Evolutionary conservation across 2,888 invertebrate genomes (phyloP).

Genomic region (Hanleya hanleyi): DNA sequence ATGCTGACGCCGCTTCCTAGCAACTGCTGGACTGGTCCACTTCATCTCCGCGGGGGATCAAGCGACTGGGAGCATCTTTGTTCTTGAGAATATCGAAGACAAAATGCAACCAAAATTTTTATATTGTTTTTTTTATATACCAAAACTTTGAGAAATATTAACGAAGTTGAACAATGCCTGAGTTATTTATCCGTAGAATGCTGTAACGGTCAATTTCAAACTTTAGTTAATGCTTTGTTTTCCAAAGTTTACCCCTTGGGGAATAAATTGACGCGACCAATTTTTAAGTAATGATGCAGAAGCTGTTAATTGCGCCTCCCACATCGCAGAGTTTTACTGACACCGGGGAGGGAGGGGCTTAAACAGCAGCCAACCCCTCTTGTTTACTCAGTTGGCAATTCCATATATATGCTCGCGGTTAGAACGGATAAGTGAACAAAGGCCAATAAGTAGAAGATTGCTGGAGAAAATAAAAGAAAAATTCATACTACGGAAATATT

Average conservation of each 20-base stretch:
- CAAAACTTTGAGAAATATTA: too few species aligned
- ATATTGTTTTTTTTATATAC: too few species aligned
- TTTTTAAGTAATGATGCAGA: background rate
- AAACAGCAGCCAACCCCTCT: background rate
- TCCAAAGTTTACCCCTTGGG: background rate
- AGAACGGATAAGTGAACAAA: background rate
- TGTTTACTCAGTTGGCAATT: conserved; percentile 6
- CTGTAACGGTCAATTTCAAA: too few species aligned
- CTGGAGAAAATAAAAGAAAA: conserved; percentile 6
- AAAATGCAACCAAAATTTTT: too few species aligned
- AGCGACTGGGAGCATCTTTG: too few species aligned
- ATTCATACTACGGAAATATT: conserved; percentile 2
- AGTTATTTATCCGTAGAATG: too few species aligned
- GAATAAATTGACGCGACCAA: background rate
- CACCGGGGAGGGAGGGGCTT: background rate
- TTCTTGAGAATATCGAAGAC: too few species aligned
- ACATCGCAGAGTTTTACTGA: background rate
- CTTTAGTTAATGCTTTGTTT: too few species aligned
- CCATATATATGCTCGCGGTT: background rate
- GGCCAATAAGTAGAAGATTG: conserved; percentile 6
- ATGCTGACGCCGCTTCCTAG: conserved; percentile 4
- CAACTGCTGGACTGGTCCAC: conserved; percentile 5
- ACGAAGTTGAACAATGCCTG: too few species aligned
- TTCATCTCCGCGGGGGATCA: background rate
- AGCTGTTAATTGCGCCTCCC: conserved; percentile 3